Evolutionary conservation across 2,888 invertebrate genomes (phyloP).

Genomic region (Trissolcus brochymenae): DNA sequence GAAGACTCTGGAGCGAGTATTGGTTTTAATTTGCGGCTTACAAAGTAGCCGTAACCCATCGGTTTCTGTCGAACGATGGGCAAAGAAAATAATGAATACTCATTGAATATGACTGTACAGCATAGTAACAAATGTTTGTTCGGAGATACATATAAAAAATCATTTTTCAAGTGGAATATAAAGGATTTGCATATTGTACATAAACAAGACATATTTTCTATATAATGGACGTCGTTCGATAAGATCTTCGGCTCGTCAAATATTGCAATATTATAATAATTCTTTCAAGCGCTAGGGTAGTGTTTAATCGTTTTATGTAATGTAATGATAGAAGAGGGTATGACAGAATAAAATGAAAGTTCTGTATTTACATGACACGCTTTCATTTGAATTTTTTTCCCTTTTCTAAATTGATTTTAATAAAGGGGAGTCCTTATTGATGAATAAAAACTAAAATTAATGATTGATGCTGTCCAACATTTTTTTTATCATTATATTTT

Average conservation of each 20-base stretch:
- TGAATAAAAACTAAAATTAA: too few species aligned
- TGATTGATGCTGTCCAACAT: too few species aligned
- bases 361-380: constrained; percentile 70
- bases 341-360: constrained; percentile 76
- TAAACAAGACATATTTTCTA: constrained; percentile 77
- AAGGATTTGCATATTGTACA: constrained; percentile 76
- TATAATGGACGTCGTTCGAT: constrained; percentile 74
- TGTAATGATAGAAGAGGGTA: constrained; percentile 75
- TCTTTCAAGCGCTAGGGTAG: constrained; percentile 76
- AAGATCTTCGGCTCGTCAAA: constrained; percentile 73
- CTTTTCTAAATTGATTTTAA: too few species aligned
- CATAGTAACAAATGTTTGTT: constrained; percentile 70
- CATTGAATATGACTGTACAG: constrained; percentile 74
- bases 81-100: constrained; percentile 64
- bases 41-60: constrained; percentile 61
- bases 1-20: constrained; percentile 30
- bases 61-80: constrained; percentile 57
- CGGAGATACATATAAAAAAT: constrained; percentile 71
- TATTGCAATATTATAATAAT: constrained; percentile 77
- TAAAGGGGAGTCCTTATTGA: too few species aligned
- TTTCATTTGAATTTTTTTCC: too few species aligned
- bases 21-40: constrained; percentile 62
- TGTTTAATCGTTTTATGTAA: constrained; percentile 77
- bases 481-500: too few species aligned
- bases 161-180: constrained; percentile 72